Base-by-base conservation (phyloP, 2,888 invertebrate genomes). In the Cataglyphis albicans region DNA sequence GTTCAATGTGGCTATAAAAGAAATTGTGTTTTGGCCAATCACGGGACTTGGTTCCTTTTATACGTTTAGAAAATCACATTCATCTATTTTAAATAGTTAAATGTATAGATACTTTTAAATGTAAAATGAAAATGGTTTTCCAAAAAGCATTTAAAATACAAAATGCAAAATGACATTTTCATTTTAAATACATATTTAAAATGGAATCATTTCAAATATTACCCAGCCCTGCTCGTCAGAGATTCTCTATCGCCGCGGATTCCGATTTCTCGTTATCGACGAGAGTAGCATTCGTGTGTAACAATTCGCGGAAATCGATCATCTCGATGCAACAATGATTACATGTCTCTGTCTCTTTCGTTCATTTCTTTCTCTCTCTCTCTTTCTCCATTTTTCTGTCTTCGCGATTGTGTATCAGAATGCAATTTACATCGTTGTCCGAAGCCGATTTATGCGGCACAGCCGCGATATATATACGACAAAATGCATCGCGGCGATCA, bases 361-460 rank as follows among this genome's bases (percentile, higher is more conserved):
- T 4, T 59, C 10, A 55, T n/a, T 4, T 15, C 21, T n/a, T 38
- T 48, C 29, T 52, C 6, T 52, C 25, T 25, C 25, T 35, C 18
- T 29, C 35, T 52, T 1, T 52, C 18, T n/a, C 48, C 25, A 25
- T 25, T 25, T 25, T 25, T 52, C 48, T 52, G 2, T 52, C n/a
- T 52, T n/a, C 44, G 10, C n/a, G 59, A 67, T 21, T 82, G 59
- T 78, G 80, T 70, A 63, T 82, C 63, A 10, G 32, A 82, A 73
- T 57, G 83, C 65, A 83, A 82, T 83, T 65, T 72, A 52, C 64
- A 64, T 70, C 70, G 65, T 59, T 32, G 25, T 1, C 25, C 25
- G 57, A 25, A 59, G 15, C 15, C 65, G 72, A 81, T 83, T 83
- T 83, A 83, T 32, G 61, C 18, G 35, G 55, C 70, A 55, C 70